Percentiles rank a stretch among this genome's conserved stretches.
Conservation (phyloP, 2,113 vertebrate species). For the Pagrus major region DNA sequence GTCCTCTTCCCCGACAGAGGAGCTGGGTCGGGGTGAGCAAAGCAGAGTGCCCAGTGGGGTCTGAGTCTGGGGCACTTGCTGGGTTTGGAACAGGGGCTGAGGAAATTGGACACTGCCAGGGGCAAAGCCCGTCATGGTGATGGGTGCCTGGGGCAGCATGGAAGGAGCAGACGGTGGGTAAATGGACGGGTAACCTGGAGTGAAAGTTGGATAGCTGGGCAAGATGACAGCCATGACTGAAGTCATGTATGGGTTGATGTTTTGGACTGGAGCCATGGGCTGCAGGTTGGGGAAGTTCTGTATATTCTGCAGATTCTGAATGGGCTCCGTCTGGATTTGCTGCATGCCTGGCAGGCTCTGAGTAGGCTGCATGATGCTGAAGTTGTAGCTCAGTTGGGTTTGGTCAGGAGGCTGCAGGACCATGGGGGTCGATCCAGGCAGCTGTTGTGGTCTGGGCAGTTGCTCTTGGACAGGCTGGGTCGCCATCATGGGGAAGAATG, state of each 20-base stretch:
- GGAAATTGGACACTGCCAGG: constrained; percentile 55
- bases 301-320: constrained; percentile 66
- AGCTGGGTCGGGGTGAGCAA: constrained; percentile 63
- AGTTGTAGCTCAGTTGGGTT: constrained; percentile 62
- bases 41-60: constrained; percentile 27
- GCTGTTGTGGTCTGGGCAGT: constrained; percentile 43
- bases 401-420: constrained; percentile 69
- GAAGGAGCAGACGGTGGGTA: constrained; percentile 58
- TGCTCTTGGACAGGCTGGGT: constrained; percentile 50
- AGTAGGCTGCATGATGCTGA: constrained; percentile 60
- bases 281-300: constrained; percentile 65
- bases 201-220: constrained; percentile 78
- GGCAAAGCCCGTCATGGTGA: constrained; percentile 52
- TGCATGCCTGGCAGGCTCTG: constrained; percentile 65
- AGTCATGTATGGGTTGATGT: constrained; percentile 74
- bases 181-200: constrained; percentile 73
- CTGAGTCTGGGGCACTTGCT: constrained; percentile 24
- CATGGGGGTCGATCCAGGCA: constrained; percentile 40
- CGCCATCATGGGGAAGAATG: constrained; percentile 61
- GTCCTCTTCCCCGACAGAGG: constrained; percentile 68
- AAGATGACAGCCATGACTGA: constrained; percentile 85
- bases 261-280: constrained; percentile 63
- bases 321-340: constrained; percentile 64
- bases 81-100: constrained; percentile 60
- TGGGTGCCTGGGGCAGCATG: constrained; percentile 58